These are phyloP conservation scores for Philonicus albiceps DNA, from an alignment of 2,888 invertebrate genomes.

Conservation along the genomic window DNA sequence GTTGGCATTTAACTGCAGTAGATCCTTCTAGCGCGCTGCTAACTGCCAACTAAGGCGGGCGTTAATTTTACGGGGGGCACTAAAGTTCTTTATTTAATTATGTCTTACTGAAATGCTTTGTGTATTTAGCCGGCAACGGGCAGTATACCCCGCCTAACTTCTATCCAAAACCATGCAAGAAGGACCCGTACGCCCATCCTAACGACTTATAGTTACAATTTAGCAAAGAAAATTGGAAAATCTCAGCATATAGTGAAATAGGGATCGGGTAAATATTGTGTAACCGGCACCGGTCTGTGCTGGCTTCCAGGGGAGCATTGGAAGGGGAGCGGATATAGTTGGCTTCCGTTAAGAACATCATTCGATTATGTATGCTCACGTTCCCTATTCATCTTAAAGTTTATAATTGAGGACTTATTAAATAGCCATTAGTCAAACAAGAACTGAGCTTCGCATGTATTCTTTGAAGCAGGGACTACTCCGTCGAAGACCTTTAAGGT, in stretches of 20 bases:
- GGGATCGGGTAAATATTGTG: constrained; percentile 30
- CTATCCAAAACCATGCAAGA: not conserved
- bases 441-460: not conserved
- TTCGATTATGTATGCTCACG: constrained; percentile 52
- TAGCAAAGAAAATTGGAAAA: constrained; percentile 43
- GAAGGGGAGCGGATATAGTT: not conserved
- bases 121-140: constrained; percentile 20
- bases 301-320: not conserved
- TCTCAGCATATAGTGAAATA: constrained; percentile 41
- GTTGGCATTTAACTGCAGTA: constrained; percentile 21
- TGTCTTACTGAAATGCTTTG: constrained; percentile 18
- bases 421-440: constrained; percentile 50
- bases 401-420: constrained; percentile 50
- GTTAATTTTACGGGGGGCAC: constrained; percentile 35
- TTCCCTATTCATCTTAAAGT: constrained; percentile 48
- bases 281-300: not conserved
- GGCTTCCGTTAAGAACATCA: constrained; percentile 33
- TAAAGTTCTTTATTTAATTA: constrained; percentile 37
- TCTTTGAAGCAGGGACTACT: not conserved
- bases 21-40: not conserved
- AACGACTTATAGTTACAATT: constrained; percentile 40
- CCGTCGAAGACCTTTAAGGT: constrained; percentile 19
- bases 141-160: not conserved
- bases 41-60: constrained; percentile 8
- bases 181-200: constrained; percentile 9